Evolutionary conservation across 2,797 vertebrate genomes (phyloP).

Genomic region (Platyrinchus mystaceus): DNA sequence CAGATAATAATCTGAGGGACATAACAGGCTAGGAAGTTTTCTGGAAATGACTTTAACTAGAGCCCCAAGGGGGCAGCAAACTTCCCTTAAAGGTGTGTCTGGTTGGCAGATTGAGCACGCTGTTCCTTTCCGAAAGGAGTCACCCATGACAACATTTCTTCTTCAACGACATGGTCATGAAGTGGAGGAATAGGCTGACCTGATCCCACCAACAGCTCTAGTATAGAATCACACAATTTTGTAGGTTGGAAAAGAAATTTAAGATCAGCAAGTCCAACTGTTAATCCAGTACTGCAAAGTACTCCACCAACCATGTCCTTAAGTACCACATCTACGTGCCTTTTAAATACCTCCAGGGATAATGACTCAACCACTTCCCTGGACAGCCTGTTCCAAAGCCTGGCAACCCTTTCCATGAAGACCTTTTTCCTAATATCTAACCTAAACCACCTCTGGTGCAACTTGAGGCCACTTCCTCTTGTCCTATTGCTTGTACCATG

Average conservation of each 20-base stretch:
- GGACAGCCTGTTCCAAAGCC: background rate
- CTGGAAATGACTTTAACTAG: background rate
- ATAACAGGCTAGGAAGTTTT: background rate
- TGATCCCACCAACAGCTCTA: background rate
- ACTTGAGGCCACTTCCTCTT: background rate
- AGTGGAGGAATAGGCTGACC: background rate
- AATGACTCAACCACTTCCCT: background rate
- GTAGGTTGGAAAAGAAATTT: background rate
- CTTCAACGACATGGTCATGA: background rate
- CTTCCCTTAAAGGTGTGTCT: background rate
- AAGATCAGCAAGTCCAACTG: background rate
- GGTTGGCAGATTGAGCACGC: background rate
- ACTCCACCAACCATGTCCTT: background rate
- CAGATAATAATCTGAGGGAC: background rate
- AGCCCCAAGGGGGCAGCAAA: background rate
- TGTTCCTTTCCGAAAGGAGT: background rate
- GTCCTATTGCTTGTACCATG: background rate
- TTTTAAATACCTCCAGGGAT: background rate
- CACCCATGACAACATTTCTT: background rate
- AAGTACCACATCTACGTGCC: background rate
- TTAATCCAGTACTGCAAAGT: background rate
- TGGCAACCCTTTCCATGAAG: background rate
- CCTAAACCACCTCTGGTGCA: background rate
- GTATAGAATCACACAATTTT: fast-evolving
- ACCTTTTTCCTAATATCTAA: background rate